Conservation (phyloP, 2,113 vertebrate species). For the Sciurus niger region DNA sequence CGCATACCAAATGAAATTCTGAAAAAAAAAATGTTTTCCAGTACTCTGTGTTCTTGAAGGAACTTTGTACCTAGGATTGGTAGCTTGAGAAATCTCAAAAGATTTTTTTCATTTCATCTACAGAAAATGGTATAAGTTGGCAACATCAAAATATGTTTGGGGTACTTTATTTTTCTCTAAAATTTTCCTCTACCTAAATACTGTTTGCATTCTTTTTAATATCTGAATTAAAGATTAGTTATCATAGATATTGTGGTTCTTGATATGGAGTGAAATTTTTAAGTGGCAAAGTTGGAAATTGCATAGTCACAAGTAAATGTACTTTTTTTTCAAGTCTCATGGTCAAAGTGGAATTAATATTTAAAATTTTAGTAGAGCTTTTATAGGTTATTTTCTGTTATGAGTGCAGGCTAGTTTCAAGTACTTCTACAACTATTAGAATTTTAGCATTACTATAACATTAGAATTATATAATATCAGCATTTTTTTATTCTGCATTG, state of each 20-base stretch:
- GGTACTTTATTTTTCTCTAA: slow-evolving; percentile 29
- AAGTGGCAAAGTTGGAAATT: not conserved
- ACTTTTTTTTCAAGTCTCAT: slow-evolving; percentile 28
- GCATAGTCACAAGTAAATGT: not conserved
- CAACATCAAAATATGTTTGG: not conserved
- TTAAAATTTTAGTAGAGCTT: not conserved
- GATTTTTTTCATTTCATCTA: not conserved
- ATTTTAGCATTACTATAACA: slow-evolving; percentile 1
- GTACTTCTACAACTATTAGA: slow-evolving; percentile 17
- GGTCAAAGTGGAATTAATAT: slow-evolving; percentile 18
- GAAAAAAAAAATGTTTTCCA: not conserved
- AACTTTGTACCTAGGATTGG: not conserved
- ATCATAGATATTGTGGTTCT: not conserved
- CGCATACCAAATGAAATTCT: not conserved
- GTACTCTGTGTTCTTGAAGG: not conserved
- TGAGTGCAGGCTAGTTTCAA: not conserved
- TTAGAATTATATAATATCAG: slow-evolving; percentile 2
- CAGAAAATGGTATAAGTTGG: not conserved
- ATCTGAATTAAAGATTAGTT: not conserved
- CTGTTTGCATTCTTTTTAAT: not conserved
- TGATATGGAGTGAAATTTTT: slow-evolving; percentile 40
- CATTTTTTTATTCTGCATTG: slow-evolving; percentile 41
- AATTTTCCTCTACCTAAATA: not conserved
- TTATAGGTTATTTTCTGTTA: slow-evolving; percentile 27
- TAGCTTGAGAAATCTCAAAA: not conserved